Percentiles rank a stretch among this genome's conserved stretches.
Conservation (phyloP, 23 tunicate species). For the Oikopleura dioica region DNA sequence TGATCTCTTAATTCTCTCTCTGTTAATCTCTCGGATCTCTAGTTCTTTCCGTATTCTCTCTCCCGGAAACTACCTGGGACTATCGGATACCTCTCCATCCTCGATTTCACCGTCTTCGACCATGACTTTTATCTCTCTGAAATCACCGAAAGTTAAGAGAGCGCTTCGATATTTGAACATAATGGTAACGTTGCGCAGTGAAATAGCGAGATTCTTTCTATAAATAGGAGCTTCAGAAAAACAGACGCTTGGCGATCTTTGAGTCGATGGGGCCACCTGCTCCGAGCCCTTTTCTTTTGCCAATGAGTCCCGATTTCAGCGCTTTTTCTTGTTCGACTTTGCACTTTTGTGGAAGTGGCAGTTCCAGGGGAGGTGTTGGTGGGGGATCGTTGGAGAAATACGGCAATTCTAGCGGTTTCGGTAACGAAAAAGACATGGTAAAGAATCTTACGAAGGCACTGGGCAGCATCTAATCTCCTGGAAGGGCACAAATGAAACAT, state of each 20-base stretch:
- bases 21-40: too few relatives aligned
- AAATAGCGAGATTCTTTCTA: not conserved
- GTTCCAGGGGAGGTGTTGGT: not conserved
- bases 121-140: not conserved
- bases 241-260: not conserved
- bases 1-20: too few relatives aligned
- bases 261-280: not conserved
- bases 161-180: not conserved
- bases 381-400: not conserved
- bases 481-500: slow-evolving; percentile 42
- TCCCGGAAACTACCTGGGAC: too few relatives aligned
- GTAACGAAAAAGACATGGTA: not conserved
- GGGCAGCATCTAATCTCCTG: slow-evolving; percentile 30
- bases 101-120: not conserved
- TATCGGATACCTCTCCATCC: not conserved
- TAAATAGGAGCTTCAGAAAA: not conserved
- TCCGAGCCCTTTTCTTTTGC: not conserved
- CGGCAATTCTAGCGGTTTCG: not conserved
- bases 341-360: not conserved
- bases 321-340: not conserved
- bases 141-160: not conserved
- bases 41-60: too few relatives aligned
- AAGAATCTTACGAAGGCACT: not conserved
- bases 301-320: not conserved
- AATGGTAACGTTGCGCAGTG: not conserved